These are phyloP conservation scores for Verasper variegatus DNA, from an alignment of 2,113 vertebrate species.

Conservation along the genomic window DNA sequence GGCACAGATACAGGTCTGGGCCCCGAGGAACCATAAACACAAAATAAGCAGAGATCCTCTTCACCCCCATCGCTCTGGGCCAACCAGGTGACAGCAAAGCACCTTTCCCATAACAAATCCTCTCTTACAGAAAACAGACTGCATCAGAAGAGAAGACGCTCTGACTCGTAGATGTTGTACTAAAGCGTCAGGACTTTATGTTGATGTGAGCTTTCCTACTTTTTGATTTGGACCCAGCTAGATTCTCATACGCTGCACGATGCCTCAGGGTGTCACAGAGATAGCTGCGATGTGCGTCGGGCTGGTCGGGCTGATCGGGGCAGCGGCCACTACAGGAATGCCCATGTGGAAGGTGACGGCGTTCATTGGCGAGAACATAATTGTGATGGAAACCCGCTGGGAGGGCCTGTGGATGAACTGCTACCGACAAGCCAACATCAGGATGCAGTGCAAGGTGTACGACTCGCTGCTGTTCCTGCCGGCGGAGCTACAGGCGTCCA, in stretches of 20 bases:
- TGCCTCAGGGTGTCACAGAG: conserved; percentile 83
- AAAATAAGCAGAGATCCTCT: conserved; percentile 60
- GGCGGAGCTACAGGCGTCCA: conserved; percentile 82
- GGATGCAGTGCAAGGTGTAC: conserved; percentile 92
- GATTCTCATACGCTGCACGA: conserved; percentile 43
- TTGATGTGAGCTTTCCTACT: not conserved
- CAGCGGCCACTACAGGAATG: conserved; percentile 84
- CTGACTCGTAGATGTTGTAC: not conserved
- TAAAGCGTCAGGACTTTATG: not conserved
- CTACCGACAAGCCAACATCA: conserved; percentile 84
- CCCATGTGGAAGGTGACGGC: conserved; percentile 95
- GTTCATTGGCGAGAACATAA: conserved; percentile 86
- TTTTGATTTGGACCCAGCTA: conserved; percentile 10
- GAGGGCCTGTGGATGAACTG: conserved; percentile 98
- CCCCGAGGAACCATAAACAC: conserved; percentile 72
- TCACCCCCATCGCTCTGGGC: conserved; percentile 65
- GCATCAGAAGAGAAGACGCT: conserved; percentile 2
- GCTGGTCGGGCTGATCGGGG: conserved; percentile 85
- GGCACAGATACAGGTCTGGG: conserved; percentile 23
- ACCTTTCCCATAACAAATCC: conserved; percentile 72
- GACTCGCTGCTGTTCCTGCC: conserved; percentile 88
- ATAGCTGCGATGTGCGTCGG: conserved; percentile 84
- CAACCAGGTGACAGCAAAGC: conserved; percentile 60
- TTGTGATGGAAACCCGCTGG: conserved; percentile 87
- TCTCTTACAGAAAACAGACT: conserved; percentile 18